phyloP scores from a whole-genome alignment of 2,113 vertebrate genomes.

The Trematocara stigmaticum region DNA sequence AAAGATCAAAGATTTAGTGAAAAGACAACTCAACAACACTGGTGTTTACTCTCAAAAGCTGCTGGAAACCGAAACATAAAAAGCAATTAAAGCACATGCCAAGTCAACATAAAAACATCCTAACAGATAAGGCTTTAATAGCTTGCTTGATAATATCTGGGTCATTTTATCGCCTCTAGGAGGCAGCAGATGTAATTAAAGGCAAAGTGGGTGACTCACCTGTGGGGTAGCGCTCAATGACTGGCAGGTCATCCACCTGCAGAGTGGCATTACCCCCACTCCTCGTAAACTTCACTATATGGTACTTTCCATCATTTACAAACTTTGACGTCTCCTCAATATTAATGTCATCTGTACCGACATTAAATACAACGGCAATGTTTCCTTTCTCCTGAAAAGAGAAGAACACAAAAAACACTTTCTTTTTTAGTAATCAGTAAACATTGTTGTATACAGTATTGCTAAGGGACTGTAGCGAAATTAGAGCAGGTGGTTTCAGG shows the following conservation, averaged over 20 bases:
- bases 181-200: neutral
- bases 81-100: slow-evolving; percentile 67
- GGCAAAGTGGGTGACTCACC: slow-evolving; percentile 78
- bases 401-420: slow-evolving; percentile 23
- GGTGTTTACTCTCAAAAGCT: slow-evolving; percentile 27
- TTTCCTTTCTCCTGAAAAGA: slow-evolving; percentile 88
- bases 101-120: slow-evolving; percentile 58
- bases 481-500: neutral
- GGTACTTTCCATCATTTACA: slow-evolving; percentile 99
- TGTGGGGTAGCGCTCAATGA: slow-evolving; percentile 98
- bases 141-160: neutral
- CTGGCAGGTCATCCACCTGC: slow-evolving; percentile 97
- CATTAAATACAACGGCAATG: slow-evolving; percentile 97
- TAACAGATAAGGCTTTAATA: slow-evolving; percentile 16
- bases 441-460: neutral
- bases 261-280: slow-evolving; percentile 98
- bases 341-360: slow-evolving; percentile 97
- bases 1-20: neutral
- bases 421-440: neutral
- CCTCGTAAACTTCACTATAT: slow-evolving; percentile 96
- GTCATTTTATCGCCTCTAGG: slow-evolving; percentile 7
- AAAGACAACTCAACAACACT: slow-evolving; percentile 28
- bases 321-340: slow-evolving; percentile 96
- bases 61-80: slow-evolving; percentile 55
- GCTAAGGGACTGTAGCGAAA: neutral